phyloP scores from a whole-genome alignment of 2,113 vertebrate genomes.

The Gadus macrocephalus region DNA sequence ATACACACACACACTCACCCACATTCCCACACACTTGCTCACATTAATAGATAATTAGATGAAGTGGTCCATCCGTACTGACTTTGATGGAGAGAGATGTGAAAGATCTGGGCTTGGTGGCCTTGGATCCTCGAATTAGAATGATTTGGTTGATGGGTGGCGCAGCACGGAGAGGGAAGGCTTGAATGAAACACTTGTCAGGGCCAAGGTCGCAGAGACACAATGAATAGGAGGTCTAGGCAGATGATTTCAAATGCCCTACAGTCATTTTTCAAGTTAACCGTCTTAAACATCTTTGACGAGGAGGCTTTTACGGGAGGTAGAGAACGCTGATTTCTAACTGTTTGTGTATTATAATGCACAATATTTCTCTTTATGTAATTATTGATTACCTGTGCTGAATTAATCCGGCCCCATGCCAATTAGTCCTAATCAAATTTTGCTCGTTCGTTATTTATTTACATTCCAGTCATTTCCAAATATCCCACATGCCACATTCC shows the following conservation, averaged over 20 bases:
- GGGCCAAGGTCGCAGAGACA: slow-evolving; percentile 25
- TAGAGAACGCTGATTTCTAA: too few relatives aligned
- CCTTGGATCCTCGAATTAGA: slow-evolving; percentile 25
- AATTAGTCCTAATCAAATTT: too few relatives aligned
- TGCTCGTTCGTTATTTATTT: too few relatives aligned
- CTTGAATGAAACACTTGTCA: slow-evolving; percentile 21
- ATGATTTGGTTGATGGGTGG: not conserved
- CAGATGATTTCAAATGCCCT: not conserved
- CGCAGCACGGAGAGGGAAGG: slow-evolving; percentile 23
- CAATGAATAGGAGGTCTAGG: slow-evolving; percentile 6
- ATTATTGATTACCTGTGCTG: too few relatives aligned
- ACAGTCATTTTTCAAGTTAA: too few relatives aligned
- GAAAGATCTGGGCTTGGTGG: slow-evolving; percentile 8
- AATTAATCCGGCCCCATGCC: too few relatives aligned
- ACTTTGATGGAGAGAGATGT: slow-evolving; percentile 34
- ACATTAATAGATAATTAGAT: not conserved
- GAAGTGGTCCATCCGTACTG: slow-evolving; percentile 2
- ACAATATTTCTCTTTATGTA: too few relatives aligned
- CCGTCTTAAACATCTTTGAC: too few relatives aligned
- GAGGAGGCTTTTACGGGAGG: too few relatives aligned
- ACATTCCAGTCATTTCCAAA: too few relatives aligned
- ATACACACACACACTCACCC: not conserved
- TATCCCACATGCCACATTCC: too few relatives aligned
- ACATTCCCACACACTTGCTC: not conserved
- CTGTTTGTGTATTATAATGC: too few relatives aligned